Evolutionary conservation across 2,888 invertebrate genomes (phyloP), one percentile per base, ranked within the genome.

Genomic region (Mesorhabditis sp.): DNA sequence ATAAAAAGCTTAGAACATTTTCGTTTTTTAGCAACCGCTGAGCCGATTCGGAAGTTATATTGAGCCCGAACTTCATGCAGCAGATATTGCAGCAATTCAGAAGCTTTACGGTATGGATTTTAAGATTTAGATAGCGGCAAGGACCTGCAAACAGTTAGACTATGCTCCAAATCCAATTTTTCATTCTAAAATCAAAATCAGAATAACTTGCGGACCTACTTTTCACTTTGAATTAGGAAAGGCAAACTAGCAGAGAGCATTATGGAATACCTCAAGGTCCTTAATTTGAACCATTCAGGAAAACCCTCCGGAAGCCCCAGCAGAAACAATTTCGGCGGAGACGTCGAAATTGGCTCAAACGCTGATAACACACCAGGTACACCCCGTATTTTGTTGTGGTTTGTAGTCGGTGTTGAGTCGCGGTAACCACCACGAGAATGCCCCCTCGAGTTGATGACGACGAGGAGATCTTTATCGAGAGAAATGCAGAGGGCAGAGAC

Each of bases 101-200:
- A 50, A 50, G 58, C 7, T 50, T 50, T 50, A 50, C n/a, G 58
- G 58, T 50, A 28, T n/a, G n/a, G n/a, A n/a, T 50, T 50, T 50
- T 50, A n/a, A 50, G 7, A 2, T 50, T 50, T 50, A 2, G 58
- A 50, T 50, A 13, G 58, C 7, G n/a, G n/a, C 7, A 50, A 13
- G 58, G n/a, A 50, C 7, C 10, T 50, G 7, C 2, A 50, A 50
- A 50, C 2, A 50, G n/a, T 2, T 50, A 50, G 58, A 50, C 10
- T 13, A 50, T n/a, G 58, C 58, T 50, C n/a, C 1, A 50, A 50
- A n/a, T 50, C 10, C 58, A 2, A 13, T 50, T 50, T 50, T 50
- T 13, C 7, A 50, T 10, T 50, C n/a, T 50, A 13, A 50, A 50
- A 50, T 13, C 10, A 10, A 1, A 50, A 50, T 50, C 58, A 13